Conservation (phyloP, 2,113 vertebrate genomes). For the Brienomyrus brachyistius region DNA sequence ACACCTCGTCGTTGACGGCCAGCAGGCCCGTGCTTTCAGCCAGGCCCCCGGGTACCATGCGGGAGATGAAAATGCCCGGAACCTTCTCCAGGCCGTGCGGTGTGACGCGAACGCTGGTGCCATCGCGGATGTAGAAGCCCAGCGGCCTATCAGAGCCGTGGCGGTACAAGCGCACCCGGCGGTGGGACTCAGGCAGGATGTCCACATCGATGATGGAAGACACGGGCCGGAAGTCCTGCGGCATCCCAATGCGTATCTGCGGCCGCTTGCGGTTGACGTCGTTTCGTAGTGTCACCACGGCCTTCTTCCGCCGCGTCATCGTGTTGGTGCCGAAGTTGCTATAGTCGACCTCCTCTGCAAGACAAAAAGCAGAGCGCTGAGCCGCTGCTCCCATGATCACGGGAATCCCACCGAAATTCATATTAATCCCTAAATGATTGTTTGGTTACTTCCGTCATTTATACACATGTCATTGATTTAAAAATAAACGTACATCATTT, state of each 20-base stretch:
- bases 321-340: conserved; percentile 81
- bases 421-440: too few species aligned
- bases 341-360: conserved; percentile 92
- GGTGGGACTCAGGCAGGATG: conserved; percentile 90
- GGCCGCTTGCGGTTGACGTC: conserved; percentile 82
- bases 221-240: conserved; percentile 90
- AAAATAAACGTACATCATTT: neutral
- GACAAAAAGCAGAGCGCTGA: conserved; percentile 27
- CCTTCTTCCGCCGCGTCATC: conserved; percentile 77
- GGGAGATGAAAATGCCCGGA: conserved; percentile 94
- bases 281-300: conserved; percentile 77
- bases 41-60: conserved; percentile 88
- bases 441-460: neutral
- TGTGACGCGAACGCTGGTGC: conserved; percentile 87
- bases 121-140: conserved; percentile 95
- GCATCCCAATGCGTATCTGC: conserved; percentile 87
- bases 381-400: conserved; percentile 33
- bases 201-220: conserved; percentile 98
- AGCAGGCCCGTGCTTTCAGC: conserved; percentile 93
- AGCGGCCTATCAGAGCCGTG: conserved; percentile 90
- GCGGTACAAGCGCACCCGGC: conserved; percentile 84
- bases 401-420: conserved; percentile 12
- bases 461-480: neutral
- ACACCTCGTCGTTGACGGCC: conserved; percentile 95
- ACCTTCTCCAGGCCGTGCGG: conserved; percentile 92